A percentile compares a stretch with the other conserved stretches of the same genome.
Evolutionary conservation across 2,797 vertebrate species (phyloP).

Genomic region (Oreortyx pictus): DNA sequence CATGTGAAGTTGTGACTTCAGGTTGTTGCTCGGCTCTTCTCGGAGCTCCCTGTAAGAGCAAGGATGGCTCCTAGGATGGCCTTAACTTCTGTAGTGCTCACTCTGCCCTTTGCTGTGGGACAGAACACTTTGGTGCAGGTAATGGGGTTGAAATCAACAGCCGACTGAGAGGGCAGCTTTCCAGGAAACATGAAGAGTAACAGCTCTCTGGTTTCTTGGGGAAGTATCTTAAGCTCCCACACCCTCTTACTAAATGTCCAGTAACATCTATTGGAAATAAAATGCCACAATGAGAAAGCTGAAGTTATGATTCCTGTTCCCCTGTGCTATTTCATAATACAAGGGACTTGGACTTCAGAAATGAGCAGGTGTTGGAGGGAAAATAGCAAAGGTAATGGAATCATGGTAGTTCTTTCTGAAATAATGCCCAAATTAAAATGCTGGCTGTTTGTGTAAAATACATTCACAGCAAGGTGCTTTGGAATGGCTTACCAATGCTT

Average conservation of each 20-base stretch:
- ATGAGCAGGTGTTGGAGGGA: conserved; percentile 27
- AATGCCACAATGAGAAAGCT: not conserved
- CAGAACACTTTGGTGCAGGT: not conserved
- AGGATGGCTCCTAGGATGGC: not conserved
- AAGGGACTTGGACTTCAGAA: conserved; percentile 15
- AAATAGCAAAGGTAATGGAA: conserved; percentile 16
- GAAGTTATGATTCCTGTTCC: not conserved
- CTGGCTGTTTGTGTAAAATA: conserved; percentile 14
- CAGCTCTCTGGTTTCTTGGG: not conserved
- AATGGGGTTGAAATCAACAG: not conserved
- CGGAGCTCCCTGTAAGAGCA: not conserved
- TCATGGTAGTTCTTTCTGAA: not conserved
- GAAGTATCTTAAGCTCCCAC: not conserved
- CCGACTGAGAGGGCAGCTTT: not conserved
- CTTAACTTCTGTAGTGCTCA: conserved; percentile 23
- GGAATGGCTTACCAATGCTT: conserved; percentile 26
- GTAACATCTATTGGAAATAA: not conserved
- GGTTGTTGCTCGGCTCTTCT: not conserved
- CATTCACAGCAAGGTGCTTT: conserved; percentile 36
- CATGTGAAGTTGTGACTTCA: not conserved
- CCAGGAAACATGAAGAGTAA: conserved; percentile 11
- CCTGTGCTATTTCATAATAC: not conserved
- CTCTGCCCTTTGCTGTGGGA: not conserved
- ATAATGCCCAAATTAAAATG: conserved; percentile 18
- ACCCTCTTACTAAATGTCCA: not conserved